Evolutionary conservation across 2,113 vertebrate species (phyloP), one percentile per base, ranked within the genome.

Genomic region (Neodon shergylaensis): DNA sequence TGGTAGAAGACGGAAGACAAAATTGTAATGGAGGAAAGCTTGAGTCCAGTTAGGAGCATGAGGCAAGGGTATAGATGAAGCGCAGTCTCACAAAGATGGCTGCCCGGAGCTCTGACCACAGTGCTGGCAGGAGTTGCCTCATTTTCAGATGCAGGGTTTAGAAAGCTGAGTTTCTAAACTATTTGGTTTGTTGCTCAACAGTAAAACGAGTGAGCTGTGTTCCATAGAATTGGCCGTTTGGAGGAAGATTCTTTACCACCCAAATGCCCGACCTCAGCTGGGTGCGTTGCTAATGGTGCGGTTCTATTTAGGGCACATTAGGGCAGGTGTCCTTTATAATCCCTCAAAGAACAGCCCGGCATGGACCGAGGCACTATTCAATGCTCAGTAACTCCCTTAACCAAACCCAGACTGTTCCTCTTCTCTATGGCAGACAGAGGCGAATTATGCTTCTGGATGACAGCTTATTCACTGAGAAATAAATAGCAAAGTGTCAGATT

Each of bases 361-460:
- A 10, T 96, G 68, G 47, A 79, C 24, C 44, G 42, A 91, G 81
- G 14, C 77, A 66, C 92, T 91, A 9, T 95, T 95, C 95, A 96
- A 94, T 95, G 82, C 95, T 96, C 82, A 76, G 82, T 94, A 95
- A 95, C 66, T 96, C 91, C 90, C 70, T 92, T 95, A 86, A 96
- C 89, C 74, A 97, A 95, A 95, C 78, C 42, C 94, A 96, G 77
- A 21, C 42, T 90, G 91, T 94, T 54, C 63, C 81, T 95, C 81
- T 82, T 91, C 39, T 89, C 49, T 77, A 84, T 83, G 79, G 82
- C 63, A 92, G 94, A 90, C 82, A 93, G 92, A 91, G 88, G 73
- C 88, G 97, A 94, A 97, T 97, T 94, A 92, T n/a, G 9, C 82
- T 91, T 88, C 31, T 21, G 81, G 91, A 86, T 92, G 73, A 87